These are phyloP conservation scores for Anabas testudineus DNA, from an alignment of 2,797 vertebrate species.

Conservation along the genomic window DNA sequence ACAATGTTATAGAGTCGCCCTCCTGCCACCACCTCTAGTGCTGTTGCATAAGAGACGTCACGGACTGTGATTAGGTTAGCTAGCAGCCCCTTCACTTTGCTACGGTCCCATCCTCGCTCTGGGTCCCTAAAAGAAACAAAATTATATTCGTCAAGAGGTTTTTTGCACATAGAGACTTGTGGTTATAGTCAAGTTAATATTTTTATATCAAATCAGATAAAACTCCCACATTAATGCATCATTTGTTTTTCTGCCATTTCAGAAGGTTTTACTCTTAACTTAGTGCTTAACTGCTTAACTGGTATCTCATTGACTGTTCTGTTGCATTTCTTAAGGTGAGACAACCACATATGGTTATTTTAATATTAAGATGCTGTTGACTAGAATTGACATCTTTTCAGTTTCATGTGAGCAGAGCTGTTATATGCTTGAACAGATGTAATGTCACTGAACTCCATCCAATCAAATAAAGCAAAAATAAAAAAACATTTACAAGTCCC, in stretches of 20 bases:
- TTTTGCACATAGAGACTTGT: neutral
- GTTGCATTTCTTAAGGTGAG: neutral
- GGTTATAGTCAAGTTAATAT: neutral
- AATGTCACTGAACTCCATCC: neutral
- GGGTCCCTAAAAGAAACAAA: conserved; percentile 84
- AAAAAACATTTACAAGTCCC: too few species aligned
- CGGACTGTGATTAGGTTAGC: conserved; percentile 89
- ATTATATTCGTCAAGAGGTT: neutral
- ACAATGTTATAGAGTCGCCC: conserved; percentile 94
- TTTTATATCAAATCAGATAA: neutral
- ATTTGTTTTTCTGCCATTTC: neutral
- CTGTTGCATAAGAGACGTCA: conserved; percentile 88
- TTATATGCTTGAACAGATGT: neutral
- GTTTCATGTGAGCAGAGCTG: neutral
- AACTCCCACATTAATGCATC: neutral
- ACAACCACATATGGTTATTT: neutral
- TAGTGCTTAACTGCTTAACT: too few species aligned
- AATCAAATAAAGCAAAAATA: too few species aligned
- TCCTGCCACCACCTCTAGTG: conserved; percentile 93
- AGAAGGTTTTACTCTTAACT: too few species aligned
- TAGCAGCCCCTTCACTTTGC: conserved; percentile 91
- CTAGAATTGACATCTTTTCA: neutral
- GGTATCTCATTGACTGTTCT: too few species aligned
- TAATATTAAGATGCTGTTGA: too few species aligned
- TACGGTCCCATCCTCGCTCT: conserved; percentile 90